phyloP scores from a whole-genome alignment of 2,797 vertebrate species.

The Sebastes itinus region DNA sequence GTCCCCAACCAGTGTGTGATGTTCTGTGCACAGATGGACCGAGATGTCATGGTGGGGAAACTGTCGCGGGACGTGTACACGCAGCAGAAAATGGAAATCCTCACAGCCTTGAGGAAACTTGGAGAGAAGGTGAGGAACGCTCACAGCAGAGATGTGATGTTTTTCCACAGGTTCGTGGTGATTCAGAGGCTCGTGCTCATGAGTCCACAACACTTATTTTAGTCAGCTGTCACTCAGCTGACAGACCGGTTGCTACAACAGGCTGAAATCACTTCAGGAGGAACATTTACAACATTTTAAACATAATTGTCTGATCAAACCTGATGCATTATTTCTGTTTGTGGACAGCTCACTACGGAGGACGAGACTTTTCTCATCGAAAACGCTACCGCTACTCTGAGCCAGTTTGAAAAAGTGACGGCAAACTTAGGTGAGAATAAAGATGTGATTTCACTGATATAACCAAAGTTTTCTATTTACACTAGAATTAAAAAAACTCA shows the following conservation, averaged over 20 bases:
- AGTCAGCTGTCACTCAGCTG: conserved; percentile 1
- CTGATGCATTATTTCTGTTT: not conserved
- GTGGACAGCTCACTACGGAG: conserved; percentile 88
- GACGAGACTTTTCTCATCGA: conserved; percentile 91
- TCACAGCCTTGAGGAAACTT: conserved; percentile 94
- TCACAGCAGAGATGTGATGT: not conserved
- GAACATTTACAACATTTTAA: not conserved
- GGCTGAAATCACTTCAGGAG: not conserved
- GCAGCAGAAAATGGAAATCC: conserved; percentile 96
- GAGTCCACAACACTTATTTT: conserved; percentile 9
- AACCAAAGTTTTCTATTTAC: not conserved
- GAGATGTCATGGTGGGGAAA: conserved; percentile 96
- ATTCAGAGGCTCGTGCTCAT: conserved; percentile 40
- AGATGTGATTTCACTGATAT: not conserved
- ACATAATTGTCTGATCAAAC: not conserved
- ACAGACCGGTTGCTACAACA: not conserved
- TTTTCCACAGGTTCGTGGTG: not conserved
- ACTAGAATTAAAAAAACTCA: not conserved
- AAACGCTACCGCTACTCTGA: conserved; percentile 91
- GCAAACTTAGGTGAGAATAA: conserved; percentile 86
- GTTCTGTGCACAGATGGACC: conserved; percentile 88
- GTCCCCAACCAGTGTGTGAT: conserved; percentile 28
- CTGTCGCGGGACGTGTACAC: conserved; percentile 87
- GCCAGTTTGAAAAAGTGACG: conserved; percentile 96
- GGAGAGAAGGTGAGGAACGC: conserved; percentile 90